Base-by-base conservation (phyloP, 1,140 invertebrate genomes). In the Dysdera silvatica region DNA sequence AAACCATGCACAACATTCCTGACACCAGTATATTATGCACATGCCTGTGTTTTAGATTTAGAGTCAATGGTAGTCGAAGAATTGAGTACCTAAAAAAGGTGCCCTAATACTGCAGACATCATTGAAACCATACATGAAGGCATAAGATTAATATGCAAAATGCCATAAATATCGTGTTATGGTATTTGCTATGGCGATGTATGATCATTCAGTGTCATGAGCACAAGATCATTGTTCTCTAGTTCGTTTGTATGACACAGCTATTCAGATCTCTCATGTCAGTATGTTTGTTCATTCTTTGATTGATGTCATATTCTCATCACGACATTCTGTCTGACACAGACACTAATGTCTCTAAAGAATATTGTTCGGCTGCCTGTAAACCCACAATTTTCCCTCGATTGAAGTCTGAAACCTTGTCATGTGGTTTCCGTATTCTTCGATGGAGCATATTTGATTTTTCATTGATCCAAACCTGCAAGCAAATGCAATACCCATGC, bases 391-490 rank as follows among this genome's bases (percentile, higher is more conserved):
- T 41, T 41, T 20, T 41, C 3, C 40, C 40, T 4, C 3, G 23
- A 41, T 41, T 20, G n/a, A n/a, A n/a, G n/a, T n/a, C n/a, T n/a
- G n/a, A n/a, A n/a, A n/a, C n/a, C n/a, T n/a, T n/a, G n/a, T 18
- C n/a, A 41, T 16, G 5, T 20, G 6, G 14, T 35, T 43, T 57
- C n/a, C 66, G 82, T 82, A 69, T 18, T 63, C 64, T 81, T 82
- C 41, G 61, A 67, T 59, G 62, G 65, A 55, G 61, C 66, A 32
- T 45, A 57, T 29, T 65, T n/a, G n/a, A n/a, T n/a, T n/a, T n/a
- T n/a, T n/a, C n/a, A n/a, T n/a, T n/a, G n/a, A n/a, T n/a, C n/a
- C n/a, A n/a, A n/a, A n/a, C n/a, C n/a, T n/a, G n/a, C n/a, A n/a
- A n/a, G n/a, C n/a, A n/a, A n/a, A n/a, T n/a, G n/a, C n/a, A n/a